Evolutionary conservation across 2,797 vertebrate genomes (phyloP).

Genomic region (Molossus molossus): DNA sequence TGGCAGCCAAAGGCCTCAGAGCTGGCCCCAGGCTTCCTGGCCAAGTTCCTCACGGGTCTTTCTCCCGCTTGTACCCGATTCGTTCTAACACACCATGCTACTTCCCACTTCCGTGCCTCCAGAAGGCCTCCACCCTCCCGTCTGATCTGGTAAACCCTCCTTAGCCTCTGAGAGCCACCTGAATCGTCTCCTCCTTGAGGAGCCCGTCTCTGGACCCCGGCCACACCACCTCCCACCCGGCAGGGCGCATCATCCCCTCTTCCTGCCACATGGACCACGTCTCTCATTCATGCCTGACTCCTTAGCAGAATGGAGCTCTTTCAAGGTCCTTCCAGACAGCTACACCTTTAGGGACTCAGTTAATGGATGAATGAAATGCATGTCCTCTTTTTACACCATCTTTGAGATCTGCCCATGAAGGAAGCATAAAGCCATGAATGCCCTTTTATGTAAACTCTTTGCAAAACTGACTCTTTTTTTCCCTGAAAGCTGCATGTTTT

Average conservation of each 20-base stretch:
- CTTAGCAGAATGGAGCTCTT: not conserved
- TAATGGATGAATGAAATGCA: not conserved
- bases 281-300: not conserved
- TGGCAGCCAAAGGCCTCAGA: not conserved
- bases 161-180: not conserved
- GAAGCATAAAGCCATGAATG: conserved; percentile 14
- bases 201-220: not conserved
- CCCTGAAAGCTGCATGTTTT: not conserved
- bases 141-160: not conserved
- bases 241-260: not conserved
- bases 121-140: too few relatives aligned
- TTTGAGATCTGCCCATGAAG: not conserved
- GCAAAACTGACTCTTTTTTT: not conserved
- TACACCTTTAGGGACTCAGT: not conserved
- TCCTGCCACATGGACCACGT: accelerated
- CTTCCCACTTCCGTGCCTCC: not conserved
- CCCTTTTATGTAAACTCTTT: conserved; percentile 50
- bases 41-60: not conserved
- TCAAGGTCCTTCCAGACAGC: not conserved
- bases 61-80: too few relatives aligned
- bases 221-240: not conserved
- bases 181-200: not conserved
- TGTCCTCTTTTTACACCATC: not conserved
- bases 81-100: not conserved
- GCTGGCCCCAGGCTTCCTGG: not conserved